A percentile compares a stretch with the other conserved stretches of the same genome.
Conservation (phyloP, 2,113 vertebrate species). For the Cyprinodon tularosa region DNA sequence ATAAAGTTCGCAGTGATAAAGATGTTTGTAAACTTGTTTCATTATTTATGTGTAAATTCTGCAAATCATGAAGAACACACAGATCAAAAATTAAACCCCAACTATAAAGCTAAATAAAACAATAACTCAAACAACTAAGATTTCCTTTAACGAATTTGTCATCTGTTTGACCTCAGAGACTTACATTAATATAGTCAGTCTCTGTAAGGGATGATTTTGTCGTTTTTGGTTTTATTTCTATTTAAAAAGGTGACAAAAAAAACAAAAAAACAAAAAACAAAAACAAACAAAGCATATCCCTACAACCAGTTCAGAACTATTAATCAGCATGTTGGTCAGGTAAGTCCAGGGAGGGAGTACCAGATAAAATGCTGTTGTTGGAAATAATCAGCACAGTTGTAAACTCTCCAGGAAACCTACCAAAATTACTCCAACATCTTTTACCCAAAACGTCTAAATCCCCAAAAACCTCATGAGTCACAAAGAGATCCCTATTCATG, state of each 20-base stretch:
- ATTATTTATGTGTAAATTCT: neutral
- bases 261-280: too few relatives aligned
- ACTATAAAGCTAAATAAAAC: too few relatives aligned
- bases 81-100: neutral
- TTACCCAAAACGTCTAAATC: too few relatives aligned
- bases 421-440: too few relatives aligned
- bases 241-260: too few relatives aligned
- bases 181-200: neutral
- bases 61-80: neutral
- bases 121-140: neutral
- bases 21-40: neutral
- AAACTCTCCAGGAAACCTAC: too few relatives aligned
- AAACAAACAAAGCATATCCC: neutral
- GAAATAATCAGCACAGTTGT: too few relatives aligned
- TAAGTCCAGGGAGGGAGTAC: neutral
- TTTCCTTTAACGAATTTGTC: neutral
- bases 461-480: too few relatives aligned
- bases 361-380: neutral
- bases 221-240: too few relatives aligned
- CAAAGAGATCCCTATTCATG: too few relatives aligned
- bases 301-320: neutral
- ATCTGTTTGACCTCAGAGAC: neutral
- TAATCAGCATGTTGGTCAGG: neutral
- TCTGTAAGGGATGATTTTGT: too few relatives aligned
- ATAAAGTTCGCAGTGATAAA: neutral